phyloP scores from a whole-genome alignment of 1,140 invertebrate genomes.

The Eupeodes corollae region DNA sequence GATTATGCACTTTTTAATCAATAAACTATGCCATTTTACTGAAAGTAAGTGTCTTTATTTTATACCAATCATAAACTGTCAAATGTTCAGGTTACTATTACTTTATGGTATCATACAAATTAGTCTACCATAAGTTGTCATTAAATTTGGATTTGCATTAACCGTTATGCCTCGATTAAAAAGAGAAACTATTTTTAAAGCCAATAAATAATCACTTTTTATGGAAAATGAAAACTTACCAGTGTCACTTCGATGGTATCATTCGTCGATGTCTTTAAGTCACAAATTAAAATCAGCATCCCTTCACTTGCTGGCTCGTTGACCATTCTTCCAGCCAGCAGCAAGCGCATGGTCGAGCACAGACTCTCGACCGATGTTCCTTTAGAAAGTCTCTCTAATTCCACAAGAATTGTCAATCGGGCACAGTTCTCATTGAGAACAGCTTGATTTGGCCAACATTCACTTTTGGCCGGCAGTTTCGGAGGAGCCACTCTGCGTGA shows the following conservation, averaged over 20 bases:
- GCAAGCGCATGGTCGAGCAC: slow-evolving; percentile 52
- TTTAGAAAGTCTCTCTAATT: slow-evolving; percentile 49
- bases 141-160: too few relatives aligned
- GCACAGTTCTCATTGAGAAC: slow-evolving; percentile 59
- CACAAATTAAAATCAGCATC: slow-evolving; percentile 64
- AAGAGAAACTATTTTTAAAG: too few relatives aligned
- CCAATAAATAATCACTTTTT: too few relatives aligned
- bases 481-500: slow-evolving; percentile 64
- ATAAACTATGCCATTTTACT: too few relatives aligned
- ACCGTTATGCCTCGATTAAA: too few relatives aligned
- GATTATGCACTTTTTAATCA: too few relatives aligned
- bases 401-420: slow-evolving; percentile 57
- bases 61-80: too few relatives aligned
- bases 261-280: slow-evolving; percentile 63
- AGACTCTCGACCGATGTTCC: slow-evolving; percentile 63
- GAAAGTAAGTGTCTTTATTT: too few relatives aligned
- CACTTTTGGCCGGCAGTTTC: slow-evolving; percentile 55
- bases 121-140: too few relatives aligned
- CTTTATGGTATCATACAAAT: too few relatives aligned
- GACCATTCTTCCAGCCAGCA: slow-evolving; percentile 49
- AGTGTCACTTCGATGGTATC: slow-evolving; percentile 80
- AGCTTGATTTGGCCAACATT: slow-evolving; percentile 69
- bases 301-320: slow-evolving; percentile 35
- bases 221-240: slow-evolving; percentile 45
- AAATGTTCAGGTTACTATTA: too few relatives aligned